These are phyloP conservation scores for Decapterus maruadsi DNA, from an alignment of 2,797 vertebrate species.

Conservation along the genomic window DNA sequence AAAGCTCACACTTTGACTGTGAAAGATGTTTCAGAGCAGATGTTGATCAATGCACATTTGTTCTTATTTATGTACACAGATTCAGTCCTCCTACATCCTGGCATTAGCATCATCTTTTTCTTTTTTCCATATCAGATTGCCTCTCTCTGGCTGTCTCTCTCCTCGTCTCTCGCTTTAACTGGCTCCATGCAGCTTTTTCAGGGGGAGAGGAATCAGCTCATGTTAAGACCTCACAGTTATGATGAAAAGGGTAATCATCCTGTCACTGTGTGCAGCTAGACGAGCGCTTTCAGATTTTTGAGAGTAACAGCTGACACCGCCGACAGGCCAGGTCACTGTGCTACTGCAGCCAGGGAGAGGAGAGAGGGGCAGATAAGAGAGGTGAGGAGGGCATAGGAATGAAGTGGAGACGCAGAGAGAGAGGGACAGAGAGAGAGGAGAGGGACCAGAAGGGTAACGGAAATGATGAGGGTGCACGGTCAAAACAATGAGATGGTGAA, in stretches of 20 bases:
- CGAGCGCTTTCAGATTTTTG: conserved; percentile 64
- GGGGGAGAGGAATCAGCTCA: conserved; percentile 70
- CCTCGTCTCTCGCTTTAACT: not conserved
- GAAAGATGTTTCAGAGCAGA: not conserved
- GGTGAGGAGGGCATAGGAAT: not conserved
- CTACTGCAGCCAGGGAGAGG: conserved; percentile 42
- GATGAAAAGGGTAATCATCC: conserved; percentile 81
- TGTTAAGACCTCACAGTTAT: conserved; percentile 78
- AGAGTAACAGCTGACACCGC: conserved; percentile 69
- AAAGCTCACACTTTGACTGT: not conserved
- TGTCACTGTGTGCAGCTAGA: conserved; percentile 71
- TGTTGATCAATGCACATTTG: not conserved
- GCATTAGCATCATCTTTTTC: conserved; percentile 25
- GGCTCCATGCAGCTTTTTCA: conserved; percentile 41
- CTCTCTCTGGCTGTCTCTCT: not conserved
- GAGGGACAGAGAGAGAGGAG: not conserved
- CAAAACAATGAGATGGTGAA: not conserved
- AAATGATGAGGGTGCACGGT: not conserved
- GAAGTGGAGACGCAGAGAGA: conserved; percentile 6
- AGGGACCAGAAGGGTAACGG: not conserved
- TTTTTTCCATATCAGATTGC: conserved; percentile 24
- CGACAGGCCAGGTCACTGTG: conserved; percentile 72
- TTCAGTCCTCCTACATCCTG: conserved; percentile 1
- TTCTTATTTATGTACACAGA: conserved; percentile 1
- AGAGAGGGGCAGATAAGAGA: not conserved